Base-by-base conservation (phyloP, 2,113 vertebrate species). In the Protomyctophum bolini region DNA sequence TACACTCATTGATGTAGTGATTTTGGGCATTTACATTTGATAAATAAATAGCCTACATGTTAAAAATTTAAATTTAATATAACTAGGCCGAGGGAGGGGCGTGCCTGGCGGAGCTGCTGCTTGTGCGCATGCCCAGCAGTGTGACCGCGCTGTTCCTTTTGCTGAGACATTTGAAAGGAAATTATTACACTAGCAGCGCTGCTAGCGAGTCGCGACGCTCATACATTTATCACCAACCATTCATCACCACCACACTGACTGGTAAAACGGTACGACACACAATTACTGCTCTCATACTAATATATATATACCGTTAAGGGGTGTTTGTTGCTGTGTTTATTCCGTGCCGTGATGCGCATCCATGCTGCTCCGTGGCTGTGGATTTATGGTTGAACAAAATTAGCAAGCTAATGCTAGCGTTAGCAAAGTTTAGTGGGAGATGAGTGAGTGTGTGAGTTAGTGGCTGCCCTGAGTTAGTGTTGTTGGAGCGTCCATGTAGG, bases 121-220 rank as follows among this genome's bases (percentile, higher is more conserved):
- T 73, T 81, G 0, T 87, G 82, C 91, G 89, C 88, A 0, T 83
- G 91, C 90, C 89, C 84, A 62, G 12, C 75, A 3, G 1, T 12
- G 7, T 80, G 64, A 87, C 91, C 91, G 91, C 91, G 91, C 88
- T 86, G 91, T 89, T 91, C 76, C 77, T 77, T 69, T 74, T 50
- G 62, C 78, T 73, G 10, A 72, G 78, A 77, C 82, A 59, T 92
- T 91, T 91, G 89, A 89, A 92, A 88, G 79, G 85, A 82, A 72
- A 76, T 59, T 72, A 64, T 47, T 58, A 6, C 55, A 1, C 21
- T 21, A 85, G 55, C 72, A 55, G 58, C 58, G 60, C 68, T 75
- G 61, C 8, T 28, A 75, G 21, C 21, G 55, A 49, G 66, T 33
- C 2, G 70, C 75, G 63, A 21, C 21, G 1, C 21, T 21, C 33